Evolutionary conservation across 2,888 invertebrate species (phyloP).

Genomic region (Carpatolechia fugitivella): DNA sequence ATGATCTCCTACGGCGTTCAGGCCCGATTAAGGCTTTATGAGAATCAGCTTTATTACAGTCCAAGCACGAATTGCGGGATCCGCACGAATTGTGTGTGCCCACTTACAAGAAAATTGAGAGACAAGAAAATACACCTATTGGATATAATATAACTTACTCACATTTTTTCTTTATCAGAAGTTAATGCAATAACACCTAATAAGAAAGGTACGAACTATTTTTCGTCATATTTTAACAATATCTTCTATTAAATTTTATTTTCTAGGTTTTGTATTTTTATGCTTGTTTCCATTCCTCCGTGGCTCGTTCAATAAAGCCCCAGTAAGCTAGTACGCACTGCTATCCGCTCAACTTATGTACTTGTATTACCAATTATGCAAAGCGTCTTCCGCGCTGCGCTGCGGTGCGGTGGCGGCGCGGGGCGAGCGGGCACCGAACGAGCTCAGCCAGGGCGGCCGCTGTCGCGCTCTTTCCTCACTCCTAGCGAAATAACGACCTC

Average conservation of each 20-base stretch:
- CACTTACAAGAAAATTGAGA: background rate
- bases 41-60: conserved; percentile 30
- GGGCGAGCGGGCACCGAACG: conserved; percentile 30
- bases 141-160: background rate
- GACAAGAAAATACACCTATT: background rate
- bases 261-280: no score
- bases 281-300: no score
- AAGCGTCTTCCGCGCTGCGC: conserved; percentile 71
- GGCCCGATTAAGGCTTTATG: conserved; percentile 42
- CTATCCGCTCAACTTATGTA: conserved; percentile 47
- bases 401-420: conserved; percentile 44
- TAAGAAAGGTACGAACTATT: no score
- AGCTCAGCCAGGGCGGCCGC: conserved; percentile 42
- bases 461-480: conserved; percentile 76
- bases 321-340: conserved; percentile 26
- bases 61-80: conserved; percentile 4
- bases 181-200: no score
- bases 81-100: background rate
- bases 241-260: no score
- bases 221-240: no score
- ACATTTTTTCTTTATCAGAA: no score
- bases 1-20: conserved; percentile 57
- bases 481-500: conserved; percentile 78
- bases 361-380: conserved; percentile 77
- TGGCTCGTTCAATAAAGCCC: background rate